Evolutionary conservation across 2,113 vertebrate genomes (phyloP).

Genomic region (Nycticorax nycticorax): DNA sequence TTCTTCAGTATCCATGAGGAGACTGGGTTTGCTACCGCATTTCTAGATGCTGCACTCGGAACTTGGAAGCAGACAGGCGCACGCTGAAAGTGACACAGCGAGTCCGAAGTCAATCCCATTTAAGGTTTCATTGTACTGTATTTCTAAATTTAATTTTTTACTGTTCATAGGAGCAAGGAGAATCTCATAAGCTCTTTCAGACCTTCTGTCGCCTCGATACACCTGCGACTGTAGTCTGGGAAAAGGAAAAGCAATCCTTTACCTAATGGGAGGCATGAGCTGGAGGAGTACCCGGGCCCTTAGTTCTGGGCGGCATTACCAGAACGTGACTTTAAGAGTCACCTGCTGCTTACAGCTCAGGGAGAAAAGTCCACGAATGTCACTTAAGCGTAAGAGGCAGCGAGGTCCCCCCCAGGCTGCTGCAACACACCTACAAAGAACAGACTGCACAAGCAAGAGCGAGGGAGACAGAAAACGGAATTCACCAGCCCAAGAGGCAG

Average conservation of each 20-base stretch:
- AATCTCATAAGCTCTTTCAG: background rate
- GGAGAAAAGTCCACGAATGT: background rate
- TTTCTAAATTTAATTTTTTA: background rate
- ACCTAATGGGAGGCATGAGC: background rate
- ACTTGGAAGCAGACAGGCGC: background rate
- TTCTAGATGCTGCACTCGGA: background rate
- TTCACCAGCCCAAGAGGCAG: background rate
- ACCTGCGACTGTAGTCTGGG: background rate
- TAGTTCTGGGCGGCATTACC: background rate
- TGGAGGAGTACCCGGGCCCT: background rate
- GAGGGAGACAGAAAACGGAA: background rate
- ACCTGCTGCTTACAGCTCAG: background rate
- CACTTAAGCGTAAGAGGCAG: background rate
- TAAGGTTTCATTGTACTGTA: background rate
- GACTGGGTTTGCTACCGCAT: background rate
- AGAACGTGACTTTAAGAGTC: background rate
- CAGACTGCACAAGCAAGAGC: background rate
- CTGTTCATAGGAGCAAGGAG: background rate
- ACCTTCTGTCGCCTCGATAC: background rate
- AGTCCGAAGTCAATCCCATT: constrained; percentile 28
- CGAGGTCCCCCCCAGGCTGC: background rate
- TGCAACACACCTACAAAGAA: background rate
- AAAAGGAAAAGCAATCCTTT: background rate
- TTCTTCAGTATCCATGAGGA: background rate
- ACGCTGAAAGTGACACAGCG: accelerated